Evolutionary conservation across 2,888 invertebrate genomes (phyloP).

Genomic region (Uloborus plumipes): DNA sequence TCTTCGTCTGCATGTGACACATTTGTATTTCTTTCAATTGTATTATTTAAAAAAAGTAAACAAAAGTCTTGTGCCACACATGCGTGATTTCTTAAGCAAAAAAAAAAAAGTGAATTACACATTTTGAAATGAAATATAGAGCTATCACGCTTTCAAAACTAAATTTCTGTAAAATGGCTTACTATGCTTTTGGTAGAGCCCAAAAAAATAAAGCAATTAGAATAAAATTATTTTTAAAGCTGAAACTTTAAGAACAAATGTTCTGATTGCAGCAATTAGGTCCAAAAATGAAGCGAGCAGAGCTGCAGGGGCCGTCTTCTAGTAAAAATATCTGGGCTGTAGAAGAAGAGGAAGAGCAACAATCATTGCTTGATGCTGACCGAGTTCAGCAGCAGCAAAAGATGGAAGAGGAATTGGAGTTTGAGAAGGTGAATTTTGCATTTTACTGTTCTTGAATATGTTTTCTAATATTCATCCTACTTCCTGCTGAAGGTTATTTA

Average conservation of each 20-base stretch:
- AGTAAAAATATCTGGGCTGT: constrained; percentile 69
- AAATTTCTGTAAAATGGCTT: too few species aligned
- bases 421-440: constrained; percentile 67
- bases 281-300: constrained; percentile 56
- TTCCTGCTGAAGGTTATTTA: background rate
- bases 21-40: too few species aligned
- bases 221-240: background rate
- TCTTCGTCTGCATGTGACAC: too few species aligned
- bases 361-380: constrained; percentile 69
- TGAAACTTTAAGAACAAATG: background rate
- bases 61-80: too few species aligned
- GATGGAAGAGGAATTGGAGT: constrained; percentile 71
- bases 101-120: too few species aligned
- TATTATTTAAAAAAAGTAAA: too few species aligned
- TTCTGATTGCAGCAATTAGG: constrained; percentile 40
- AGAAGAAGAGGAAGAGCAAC: constrained; percentile 71
- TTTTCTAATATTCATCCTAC: background rate
- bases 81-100: too few species aligned
- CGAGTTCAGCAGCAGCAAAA: constrained; percentile 70
- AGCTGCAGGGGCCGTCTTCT: constrained; percentile 10
- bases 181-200: too few species aligned
- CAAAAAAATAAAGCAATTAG: background rate
- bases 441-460: background rate
- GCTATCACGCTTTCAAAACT: too few species aligned
- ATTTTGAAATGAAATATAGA: too few species aligned